These are phyloP conservation scores for Menidia beryllina DNA, from an alignment of 2,113 vertebrate species.

Conservation along the genomic window DNA sequence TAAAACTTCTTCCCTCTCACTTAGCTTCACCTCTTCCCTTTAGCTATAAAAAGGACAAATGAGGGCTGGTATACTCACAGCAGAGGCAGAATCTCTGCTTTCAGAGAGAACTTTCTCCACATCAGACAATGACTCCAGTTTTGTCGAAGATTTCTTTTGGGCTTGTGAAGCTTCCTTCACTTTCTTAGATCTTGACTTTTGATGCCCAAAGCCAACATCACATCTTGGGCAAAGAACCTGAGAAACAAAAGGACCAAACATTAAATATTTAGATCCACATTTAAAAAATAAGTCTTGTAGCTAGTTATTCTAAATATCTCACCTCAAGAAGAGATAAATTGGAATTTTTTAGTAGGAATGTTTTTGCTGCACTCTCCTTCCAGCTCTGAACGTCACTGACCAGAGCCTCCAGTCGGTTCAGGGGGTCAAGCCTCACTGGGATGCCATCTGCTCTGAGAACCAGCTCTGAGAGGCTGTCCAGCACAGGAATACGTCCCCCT, in stretches of 20 bases:
- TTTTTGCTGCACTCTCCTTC: conserved; percentile 93
- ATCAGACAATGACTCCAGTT: conserved; percentile 88
- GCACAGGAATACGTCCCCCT: conserved; percentile 90
- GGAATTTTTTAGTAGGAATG: conserved; percentile 90
- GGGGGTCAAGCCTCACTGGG: conserved; percentile 88
- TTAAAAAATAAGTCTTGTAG: background rate
- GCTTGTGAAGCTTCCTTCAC: conserved; percentile 85
- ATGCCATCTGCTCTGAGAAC: conserved; percentile 88
- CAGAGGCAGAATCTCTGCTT: conserved; percentile 91
- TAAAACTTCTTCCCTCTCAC: too few relatives aligned
- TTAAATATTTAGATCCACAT: too few relatives aligned
- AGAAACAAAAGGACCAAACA: conserved; percentile 17
- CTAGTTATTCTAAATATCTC: background rate
- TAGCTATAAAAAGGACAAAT: too few relatives aligned
- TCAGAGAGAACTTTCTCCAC: conserved; percentile 89
- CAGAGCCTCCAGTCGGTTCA: conserved; percentile 89
- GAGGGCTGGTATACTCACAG: conserved; percentile 81
- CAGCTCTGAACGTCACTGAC: conserved; percentile 90
- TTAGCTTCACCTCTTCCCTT: too few relatives aligned
- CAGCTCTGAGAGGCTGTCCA: conserved; percentile 89
- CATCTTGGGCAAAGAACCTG: conserved; percentile 94
- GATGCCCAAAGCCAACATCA: conserved; percentile 83
- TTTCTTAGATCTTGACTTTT: conserved; percentile 90
- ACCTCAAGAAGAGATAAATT: conserved; percentile 93
- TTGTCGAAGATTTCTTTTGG: conserved; percentile 82